These are phyloP conservation scores for Procavia capensis DNA, from an alignment of 2,113 vertebrate species.

Conservation along the genomic window DNA sequence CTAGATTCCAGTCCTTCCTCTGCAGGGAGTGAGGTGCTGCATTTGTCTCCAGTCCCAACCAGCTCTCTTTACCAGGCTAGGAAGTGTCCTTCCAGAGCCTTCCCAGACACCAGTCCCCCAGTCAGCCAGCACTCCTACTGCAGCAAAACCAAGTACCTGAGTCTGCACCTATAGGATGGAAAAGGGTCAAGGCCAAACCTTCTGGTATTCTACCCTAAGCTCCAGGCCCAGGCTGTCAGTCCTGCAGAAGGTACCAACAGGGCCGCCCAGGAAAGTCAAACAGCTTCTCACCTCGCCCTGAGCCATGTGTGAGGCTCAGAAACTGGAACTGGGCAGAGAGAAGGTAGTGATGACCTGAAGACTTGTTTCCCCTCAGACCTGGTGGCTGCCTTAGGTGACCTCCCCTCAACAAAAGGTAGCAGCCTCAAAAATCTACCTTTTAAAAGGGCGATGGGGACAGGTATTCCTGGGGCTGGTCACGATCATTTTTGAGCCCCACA, in stretches of 20 bases:
- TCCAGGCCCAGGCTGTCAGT: neutral
- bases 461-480: neutral
- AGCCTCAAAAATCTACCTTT: neutral
- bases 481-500: neutral
- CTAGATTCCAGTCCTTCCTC: neutral
- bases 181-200: too few relatives aligned
- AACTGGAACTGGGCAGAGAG: neutral
- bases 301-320: too few relatives aligned
- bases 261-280: neutral
- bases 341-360: too few relatives aligned
- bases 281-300: too few relatives aligned
- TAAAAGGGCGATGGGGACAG: neutral
- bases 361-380: too few relatives aligned
- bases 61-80: too few relatives aligned
- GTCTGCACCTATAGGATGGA: too few relatives aligned
- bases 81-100: neutral
- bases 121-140: neutral
- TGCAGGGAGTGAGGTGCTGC: neutral
- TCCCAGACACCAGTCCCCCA: neutral
- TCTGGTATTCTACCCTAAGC: too few relatives aligned
- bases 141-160: neutral
- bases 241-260: neutral
- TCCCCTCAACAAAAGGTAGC: neutral
- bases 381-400: neutral
- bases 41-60: too few relatives aligned